These are phyloP conservation scores for Choloepus hoffmanni DNA, from an alignment of 2,113 vertebrate species.

Conservation along the genomic window DNA sequence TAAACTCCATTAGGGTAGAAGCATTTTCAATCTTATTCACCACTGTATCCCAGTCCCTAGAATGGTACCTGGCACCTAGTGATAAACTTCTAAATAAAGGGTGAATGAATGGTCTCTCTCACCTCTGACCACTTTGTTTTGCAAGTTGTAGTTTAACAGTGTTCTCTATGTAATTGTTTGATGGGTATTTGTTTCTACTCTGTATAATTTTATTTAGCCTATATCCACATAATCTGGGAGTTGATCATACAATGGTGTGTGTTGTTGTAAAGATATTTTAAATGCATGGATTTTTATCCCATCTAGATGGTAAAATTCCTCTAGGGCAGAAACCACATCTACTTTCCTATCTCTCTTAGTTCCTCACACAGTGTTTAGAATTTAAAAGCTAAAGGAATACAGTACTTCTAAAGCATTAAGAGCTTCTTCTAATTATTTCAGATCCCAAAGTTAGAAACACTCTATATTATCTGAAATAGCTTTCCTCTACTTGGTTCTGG, in stretches of 20 bases:
- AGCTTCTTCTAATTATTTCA: constrained; percentile 9
- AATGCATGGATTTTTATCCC: neutral
- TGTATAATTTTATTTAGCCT: neutral
- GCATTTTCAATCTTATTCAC: neutral
- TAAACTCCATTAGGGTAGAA: neutral
- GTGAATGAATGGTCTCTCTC: neutral
- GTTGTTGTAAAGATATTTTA: neutral
- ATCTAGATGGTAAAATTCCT: neutral
- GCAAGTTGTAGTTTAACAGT: neutral
- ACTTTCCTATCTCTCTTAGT: neutral
- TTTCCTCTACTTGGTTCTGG: constrained; percentile 43
- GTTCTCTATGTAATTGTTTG: neutral
- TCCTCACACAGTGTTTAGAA: neutral
- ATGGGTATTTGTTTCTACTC: neutral
- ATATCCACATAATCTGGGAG: neutral
- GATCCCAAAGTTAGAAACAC: constrained; percentile 36
- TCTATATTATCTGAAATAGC: constrained; percentile 29
- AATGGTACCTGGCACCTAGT: neutral
- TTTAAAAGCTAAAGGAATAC: constrained; percentile 1
- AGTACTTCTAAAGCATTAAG: constrained; percentile 21
- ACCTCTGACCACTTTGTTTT: neutral
- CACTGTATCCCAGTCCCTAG: neutral
- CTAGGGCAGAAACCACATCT: neutral
- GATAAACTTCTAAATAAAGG: neutral
- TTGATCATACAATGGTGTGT: neutral